Evolutionary conservation across 2,797 vertebrate genomes (phyloP).

Genomic region (Arctocebus calabarensis): DNA sequence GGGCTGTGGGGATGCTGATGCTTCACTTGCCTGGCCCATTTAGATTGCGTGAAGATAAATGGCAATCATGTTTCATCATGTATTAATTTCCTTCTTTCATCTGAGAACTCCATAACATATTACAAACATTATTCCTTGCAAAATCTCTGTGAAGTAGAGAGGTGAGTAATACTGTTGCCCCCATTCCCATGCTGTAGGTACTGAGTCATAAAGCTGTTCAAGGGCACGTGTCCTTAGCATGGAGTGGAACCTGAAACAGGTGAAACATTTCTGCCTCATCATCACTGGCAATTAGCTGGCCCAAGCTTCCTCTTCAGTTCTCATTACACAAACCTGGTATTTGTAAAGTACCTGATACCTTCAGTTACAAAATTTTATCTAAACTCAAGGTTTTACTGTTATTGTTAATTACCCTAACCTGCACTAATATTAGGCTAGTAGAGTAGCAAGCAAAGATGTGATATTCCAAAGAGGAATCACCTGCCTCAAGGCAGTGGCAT

Average conservation of each 20-base stretch:
- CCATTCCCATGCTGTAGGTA: constrained; percentile 42
- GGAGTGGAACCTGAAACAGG: not conserved
- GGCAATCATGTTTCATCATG: constrained; percentile 52
- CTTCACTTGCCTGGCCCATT: constrained; percentile 29
- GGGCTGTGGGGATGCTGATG: not conserved
- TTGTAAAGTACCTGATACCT: not conserved
- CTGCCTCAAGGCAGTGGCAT: constrained; percentile 61
- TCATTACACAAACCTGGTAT: not conserved
- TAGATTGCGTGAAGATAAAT: constrained; percentile 34
- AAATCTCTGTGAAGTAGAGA: constrained; percentile 57
- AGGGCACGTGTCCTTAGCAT: constrained; percentile 20
- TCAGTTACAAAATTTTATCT: not conserved
- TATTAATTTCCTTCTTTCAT: constrained; percentile 72
- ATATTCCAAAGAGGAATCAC: constrained; percentile 57
- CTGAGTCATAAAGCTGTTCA: constrained; percentile 70
- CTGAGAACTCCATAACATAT: constrained; percentile 54
- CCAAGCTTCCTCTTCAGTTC: not conserved
- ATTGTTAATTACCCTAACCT: constrained; percentile 46
- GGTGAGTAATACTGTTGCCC: constrained; percentile 24
- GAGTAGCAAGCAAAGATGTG: constrained; percentile 11
- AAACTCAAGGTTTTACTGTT: constrained; percentile 14
- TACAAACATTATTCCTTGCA: constrained; percentile 61
- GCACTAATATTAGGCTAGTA: not conserved
- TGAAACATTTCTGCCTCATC: not conserved
- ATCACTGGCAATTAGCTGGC: not conserved